Evolutionary conservation across 1,140 invertebrate genomes (phyloP), one percentile per base, ranked within the genome.

Genomic region (Mercenaria mercenaria): DNA sequence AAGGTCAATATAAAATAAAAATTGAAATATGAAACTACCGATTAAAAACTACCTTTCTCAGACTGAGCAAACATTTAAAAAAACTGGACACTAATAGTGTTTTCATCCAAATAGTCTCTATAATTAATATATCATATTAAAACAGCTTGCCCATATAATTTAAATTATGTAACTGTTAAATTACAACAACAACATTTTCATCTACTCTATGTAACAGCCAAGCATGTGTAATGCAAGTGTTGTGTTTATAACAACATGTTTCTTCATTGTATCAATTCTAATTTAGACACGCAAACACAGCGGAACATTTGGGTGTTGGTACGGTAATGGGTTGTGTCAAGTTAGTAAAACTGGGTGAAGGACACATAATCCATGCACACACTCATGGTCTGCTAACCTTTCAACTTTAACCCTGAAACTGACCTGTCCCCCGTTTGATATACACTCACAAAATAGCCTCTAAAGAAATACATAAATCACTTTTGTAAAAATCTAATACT

Each of bases 321-420:
- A n/a, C 6, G 11, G n/a, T n/a, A 41, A 72, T 34, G 13, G 67
- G 13, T 32, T 67, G 61, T 23, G 39, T 77, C 34, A 37, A 61
- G 79, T 81, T 81, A 81, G 56, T 81, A 81, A 59, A 39, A 56
- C 39, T 39, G 32, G 52, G 43, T 76, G 37, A 50, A 59, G 29
- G 52, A 37, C 79, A 81, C 50, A 59, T 34, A 39, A 59, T 81
- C 79, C 50, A 59, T 56, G 50, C 56, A 61, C 43, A 47, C 43
- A 81, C 50, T 52, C 52, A 59, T 81, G 79, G 79, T 81, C 79
- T 81, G 79, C 79, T 81, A 81, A 81, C 79, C 79, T 81, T 77
- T 77, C 74, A 77, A 47, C 47, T 77, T 52, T 81, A 81, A 81
- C 79, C 79, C 79, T 81, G 56, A 81, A 81, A 59, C 34, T 81